Conservation (phyloP, 2,797 vertebrate genomes). For the Linurgus olivaceus region DNA sequence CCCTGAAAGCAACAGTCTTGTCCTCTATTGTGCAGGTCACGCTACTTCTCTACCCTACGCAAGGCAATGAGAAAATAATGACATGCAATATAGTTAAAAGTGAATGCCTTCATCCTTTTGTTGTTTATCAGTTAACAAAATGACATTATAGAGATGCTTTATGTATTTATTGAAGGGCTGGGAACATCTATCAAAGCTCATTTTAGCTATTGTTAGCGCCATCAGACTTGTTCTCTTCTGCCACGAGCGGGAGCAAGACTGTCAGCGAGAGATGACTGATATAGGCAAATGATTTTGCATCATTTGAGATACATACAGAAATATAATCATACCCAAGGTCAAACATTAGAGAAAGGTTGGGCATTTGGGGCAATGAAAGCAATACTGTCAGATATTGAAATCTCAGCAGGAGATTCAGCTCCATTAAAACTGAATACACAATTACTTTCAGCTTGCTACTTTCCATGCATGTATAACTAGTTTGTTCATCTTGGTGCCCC, state of each 20-base stretch:
- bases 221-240: constrained; percentile 41
- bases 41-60: not conserved
- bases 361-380: constrained; percentile 72
- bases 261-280: constrained; percentile 60
- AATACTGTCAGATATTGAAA: constrained; percentile 77
- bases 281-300: constrained; percentile 65
- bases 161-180: constrained; percentile 47
- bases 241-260: constrained; percentile 43
- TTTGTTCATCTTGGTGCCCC: constrained; percentile 57
- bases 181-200: constrained; percentile 55
- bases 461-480: constrained; percentile 66
- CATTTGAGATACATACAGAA: constrained; percentile 65
- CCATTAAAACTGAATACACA: constrained; percentile 79
- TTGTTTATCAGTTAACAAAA: constrained; percentile 60
- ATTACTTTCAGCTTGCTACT: constrained; percentile 70
- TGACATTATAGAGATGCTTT: constrained; percentile 51
- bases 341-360: constrained; percentile 72
- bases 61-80: constrained; percentile 39
- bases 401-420: constrained; percentile 78
- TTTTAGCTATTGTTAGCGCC: constrained; percentile 52
- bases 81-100: constrained; percentile 29
- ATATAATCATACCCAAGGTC: constrained; percentile 77
- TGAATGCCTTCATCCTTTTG: constrained; percentile 40
- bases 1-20: not conserved
- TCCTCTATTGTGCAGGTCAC: not conserved